Conservation (phyloP, 2,113 vertebrate genomes). For the Australoheros scitulus region DNA sequence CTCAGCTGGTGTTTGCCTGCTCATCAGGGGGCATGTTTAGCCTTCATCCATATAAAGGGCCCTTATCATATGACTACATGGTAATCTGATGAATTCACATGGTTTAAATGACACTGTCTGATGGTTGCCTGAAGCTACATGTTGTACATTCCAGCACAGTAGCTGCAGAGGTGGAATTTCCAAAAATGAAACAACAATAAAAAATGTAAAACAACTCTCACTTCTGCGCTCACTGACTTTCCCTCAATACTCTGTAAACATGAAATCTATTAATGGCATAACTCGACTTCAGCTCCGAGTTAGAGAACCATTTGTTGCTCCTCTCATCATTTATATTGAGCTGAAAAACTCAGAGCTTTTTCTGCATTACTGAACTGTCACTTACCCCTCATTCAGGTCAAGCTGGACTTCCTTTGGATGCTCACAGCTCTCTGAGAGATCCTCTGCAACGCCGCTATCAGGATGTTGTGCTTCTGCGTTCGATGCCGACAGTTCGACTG, state of each 20-base stretch:
- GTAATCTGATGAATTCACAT: not conserved
- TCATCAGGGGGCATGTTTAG: not conserved
- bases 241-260: not conserved
- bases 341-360: not conserved
- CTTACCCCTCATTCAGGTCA: conserved; percentile 54
- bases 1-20: not conserved
- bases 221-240: not conserved
- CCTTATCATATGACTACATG: not conserved
- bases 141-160: not conserved
- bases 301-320: not conserved
- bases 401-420: not conserved
- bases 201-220: not conserved
- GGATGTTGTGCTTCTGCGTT: not conserved
- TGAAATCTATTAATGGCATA: not conserved
- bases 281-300: not conserved
- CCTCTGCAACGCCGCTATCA: not conserved
- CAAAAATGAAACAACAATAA: not conserved
- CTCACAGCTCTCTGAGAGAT: not conserved
- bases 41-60: not conserved
- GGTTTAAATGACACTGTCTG: not conserved
- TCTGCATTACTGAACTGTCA: not conserved
- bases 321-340: not conserved
- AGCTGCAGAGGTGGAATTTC: not conserved
- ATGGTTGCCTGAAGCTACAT: not conserved
- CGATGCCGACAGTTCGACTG: conserved; percentile 16